phyloP scores from a whole-genome alignment of 2,797 vertebrate genomes.

The Meriones psammophilus region DNA sequence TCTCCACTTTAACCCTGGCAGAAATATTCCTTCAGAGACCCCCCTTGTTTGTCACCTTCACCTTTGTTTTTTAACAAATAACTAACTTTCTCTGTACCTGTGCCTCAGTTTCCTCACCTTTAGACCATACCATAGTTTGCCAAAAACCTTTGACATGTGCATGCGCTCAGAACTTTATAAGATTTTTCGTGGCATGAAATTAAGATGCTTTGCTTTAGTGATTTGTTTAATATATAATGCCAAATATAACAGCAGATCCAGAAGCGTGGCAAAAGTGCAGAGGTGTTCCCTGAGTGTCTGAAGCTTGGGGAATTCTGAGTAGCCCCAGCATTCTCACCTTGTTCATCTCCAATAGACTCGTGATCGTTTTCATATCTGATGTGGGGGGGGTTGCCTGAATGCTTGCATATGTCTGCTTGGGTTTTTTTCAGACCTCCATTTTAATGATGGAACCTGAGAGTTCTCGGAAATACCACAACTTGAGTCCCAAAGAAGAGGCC shows the following conservation, averaged over 20 bases:
- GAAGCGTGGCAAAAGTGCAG: background rate
- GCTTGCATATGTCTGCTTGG: slow-evolving; percentile 12
- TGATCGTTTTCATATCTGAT: background rate
- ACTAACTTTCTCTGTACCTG: background rate
- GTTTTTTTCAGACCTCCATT: slow-evolving; percentile 62
- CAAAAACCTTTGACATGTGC: background rate
- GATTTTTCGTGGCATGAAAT: slow-evolving; percentile 15
- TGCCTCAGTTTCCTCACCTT: slow-evolving; percentile 29
- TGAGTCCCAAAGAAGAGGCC: slow-evolving; percentile 64
- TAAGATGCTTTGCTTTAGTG: slow-evolving; percentile 37
- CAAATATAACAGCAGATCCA: background rate
- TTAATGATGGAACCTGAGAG: slow-evolving; percentile 24
- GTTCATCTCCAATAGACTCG: fast-evolving
- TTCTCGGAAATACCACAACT: slow-evolving; percentile 25
- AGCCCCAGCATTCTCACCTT: fast-evolving
- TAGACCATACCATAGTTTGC: background rate
- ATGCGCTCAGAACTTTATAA: background rate
- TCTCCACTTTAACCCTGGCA: background rate
- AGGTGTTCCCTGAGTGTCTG: background rate
- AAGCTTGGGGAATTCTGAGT: background rate
- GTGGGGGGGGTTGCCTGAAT: background rate
- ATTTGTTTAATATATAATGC: slow-evolving; percentile 35
- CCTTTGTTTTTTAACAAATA: slow-evolving; percentile 52
- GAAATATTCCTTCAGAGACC: background rate
- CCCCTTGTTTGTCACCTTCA: background rate